These are phyloP conservation scores for Clarias gariepinus DNA, from an alignment of 2,113 vertebrate species.

Conservation along the genomic window DNA sequence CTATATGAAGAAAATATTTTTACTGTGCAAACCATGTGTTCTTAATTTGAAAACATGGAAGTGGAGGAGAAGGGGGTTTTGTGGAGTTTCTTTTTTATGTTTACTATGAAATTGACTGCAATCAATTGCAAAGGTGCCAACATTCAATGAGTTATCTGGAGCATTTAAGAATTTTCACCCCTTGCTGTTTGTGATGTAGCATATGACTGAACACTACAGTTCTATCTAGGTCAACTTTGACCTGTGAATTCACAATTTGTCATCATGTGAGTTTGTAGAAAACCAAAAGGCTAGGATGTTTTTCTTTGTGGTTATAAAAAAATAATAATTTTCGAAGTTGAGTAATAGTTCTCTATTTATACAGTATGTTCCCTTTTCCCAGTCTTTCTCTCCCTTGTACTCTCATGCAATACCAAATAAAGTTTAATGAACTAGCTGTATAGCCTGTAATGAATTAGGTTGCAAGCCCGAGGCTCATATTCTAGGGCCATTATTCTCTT, in stretches of 20 bases:
- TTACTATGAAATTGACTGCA: not conserved
- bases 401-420: not conserved
- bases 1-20: too few relatives aligned
- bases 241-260: not conserved
- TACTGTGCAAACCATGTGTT: too few relatives aligned
- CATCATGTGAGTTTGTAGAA: not conserved
- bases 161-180: not conserved
- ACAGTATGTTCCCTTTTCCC: not conserved
- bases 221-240: not conserved
- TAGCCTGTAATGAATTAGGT: not conserved
- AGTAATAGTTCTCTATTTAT: not conserved
- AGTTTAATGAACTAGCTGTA: not conserved
- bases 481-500: not conserved
- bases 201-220: not conserved
- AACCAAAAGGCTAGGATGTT: not conserved
- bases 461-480: not conserved
- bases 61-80: not conserved
- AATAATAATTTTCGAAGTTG: not conserved
- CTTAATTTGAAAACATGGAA: too few relatives aligned
- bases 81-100: not conserved
- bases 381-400: not conserved
- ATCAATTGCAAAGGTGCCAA: not conserved
- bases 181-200: not conserved
- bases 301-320: not conserved
- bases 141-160: not conserved